A percentile compares a stretch with the other conserved stretches of the same genome.
Evolutionary conservation across 1,140 invertebrate species (phyloP).

Genomic region (Galleria mellonella): DNA sequence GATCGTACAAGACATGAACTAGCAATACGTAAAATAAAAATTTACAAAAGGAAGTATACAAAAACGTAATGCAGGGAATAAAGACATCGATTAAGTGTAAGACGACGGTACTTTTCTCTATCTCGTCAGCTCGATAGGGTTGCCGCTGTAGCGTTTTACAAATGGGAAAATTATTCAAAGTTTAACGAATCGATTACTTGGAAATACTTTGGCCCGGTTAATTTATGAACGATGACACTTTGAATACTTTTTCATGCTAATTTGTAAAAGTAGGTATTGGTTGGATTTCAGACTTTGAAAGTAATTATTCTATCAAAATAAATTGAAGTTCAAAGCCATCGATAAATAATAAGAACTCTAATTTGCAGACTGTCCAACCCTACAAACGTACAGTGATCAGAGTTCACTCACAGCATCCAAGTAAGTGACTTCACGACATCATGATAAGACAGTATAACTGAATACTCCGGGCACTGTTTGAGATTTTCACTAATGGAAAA

Average conservation of each 20-base stretch:
- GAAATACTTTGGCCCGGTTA: conserved; percentile 1
- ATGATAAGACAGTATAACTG: conserved; percentile 11
- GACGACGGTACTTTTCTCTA: conserved; percentile 5
- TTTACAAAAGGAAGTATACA: conserved; percentile 18
- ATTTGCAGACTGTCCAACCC: neutral
- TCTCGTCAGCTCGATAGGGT: conserved; percentile 1
- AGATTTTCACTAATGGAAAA: conserved; percentile 63
- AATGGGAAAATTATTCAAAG: conserved; percentile 3
- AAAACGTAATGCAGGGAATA: conserved; percentile 9
- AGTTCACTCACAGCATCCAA: neutral
- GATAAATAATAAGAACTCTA: too few relatives aligned
- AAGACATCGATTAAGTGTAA: conserved; percentile 12
- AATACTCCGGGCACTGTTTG: conserved; percentile 15
- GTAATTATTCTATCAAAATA: too few relatives aligned
- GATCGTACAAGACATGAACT: conserved; percentile 16
- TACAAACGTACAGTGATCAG: conserved; percentile 2
- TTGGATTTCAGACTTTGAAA: neutral
- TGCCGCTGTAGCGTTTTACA: neutral
- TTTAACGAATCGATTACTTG: conserved; percentile 3
- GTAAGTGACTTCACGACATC: conserved; percentile 1
- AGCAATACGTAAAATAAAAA: conserved; percentile 43
- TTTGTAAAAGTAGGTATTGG: neutral
- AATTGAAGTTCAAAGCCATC: too few relatives aligned
- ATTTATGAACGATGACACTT: conserved; percentile 4
- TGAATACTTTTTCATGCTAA: neutral